These are phyloP conservation scores for Alloscopus bannaensis DNA, from an alignment of 2,888 invertebrate genomes.

Conservation along the genomic window DNA sequence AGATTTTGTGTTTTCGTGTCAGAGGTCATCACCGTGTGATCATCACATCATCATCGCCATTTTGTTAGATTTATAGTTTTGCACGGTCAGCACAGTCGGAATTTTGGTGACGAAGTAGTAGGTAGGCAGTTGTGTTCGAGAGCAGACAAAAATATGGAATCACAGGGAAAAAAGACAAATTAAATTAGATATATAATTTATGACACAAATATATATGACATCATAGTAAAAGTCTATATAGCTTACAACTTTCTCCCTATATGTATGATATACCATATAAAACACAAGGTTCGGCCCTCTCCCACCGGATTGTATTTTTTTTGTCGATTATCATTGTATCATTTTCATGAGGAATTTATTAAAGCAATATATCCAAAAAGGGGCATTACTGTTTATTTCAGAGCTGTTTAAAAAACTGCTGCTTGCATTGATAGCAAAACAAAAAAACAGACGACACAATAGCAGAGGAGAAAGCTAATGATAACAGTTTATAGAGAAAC, in stretches of 20 bases:
- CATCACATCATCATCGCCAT: constrained; percentile 43
- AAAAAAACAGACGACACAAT: constrained; percentile 12
- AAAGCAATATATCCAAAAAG: too few species aligned
- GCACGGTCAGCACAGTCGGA: constrained; percentile 59
- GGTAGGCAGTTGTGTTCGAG: constrained; percentile 51
- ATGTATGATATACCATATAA: background rate
- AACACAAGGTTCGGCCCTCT: constrained; percentile 52
- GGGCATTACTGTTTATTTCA: too few species aligned
- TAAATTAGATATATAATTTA: background rate
- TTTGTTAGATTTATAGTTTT: constrained; percentile 41
- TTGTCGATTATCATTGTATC: too few species aligned
- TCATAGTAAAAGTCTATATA: too few species aligned
- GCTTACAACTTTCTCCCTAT: too few species aligned
- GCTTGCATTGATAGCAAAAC: too few species aligned
- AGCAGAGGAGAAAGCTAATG: constrained; percentile 4
- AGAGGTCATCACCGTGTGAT: constrained; percentile 20
- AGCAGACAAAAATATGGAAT: constrained; percentile 63
- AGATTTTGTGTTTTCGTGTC: constrained; percentile 12
- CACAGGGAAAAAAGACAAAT: constrained; percentile 57
- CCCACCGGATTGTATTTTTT: too few species aligned
- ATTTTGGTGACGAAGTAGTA: constrained; percentile 41
- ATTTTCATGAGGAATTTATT: too few species aligned
- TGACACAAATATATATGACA: too few species aligned
- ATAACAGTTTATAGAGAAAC: too few species aligned
- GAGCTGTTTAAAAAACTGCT: too few species aligned